phyloP scores from a whole-genome alignment of 2,113 vertebrate species.

The Oryzias melastigma region DNA sequence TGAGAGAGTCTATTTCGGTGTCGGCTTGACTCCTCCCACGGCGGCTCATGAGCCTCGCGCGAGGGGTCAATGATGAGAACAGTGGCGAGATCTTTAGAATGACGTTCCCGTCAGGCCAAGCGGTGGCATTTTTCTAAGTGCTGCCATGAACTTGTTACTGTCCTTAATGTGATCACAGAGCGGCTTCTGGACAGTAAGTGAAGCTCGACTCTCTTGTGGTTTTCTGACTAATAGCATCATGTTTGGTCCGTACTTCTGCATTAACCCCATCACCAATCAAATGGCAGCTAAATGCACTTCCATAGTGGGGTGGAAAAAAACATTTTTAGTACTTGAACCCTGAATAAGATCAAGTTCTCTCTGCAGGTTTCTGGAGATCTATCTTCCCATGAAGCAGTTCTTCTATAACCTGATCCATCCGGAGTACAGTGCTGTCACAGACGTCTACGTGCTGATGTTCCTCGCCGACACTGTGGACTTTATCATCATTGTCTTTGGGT shows the following conservation, averaged over 20 bases:
- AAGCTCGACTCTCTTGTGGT: conserved; percentile 1
- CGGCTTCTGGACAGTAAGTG: conserved; percentile 23
- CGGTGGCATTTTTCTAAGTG: conserved; percentile 45
- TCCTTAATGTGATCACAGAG: conserved; percentile 40
- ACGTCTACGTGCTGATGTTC: conserved; percentile 98
- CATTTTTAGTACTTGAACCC: neutral
- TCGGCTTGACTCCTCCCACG: neutral
- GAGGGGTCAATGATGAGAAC: conserved; percentile 17
- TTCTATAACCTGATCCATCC: conserved; percentile 97
- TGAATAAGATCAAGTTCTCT: neutral
- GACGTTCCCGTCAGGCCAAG: conserved; percentile 31
- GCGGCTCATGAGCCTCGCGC: conserved; percentile 5
- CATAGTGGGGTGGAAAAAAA: no score
- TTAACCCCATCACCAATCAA: neutral
- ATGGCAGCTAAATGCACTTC: no score
- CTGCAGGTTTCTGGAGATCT: conserved; percentile 86
- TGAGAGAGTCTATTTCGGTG: neutral
- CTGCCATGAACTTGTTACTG: conserved; percentile 30
- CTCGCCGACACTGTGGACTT: conserved; percentile 96
- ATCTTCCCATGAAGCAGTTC: conserved; percentile 91
- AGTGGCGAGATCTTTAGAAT: conserved; percentile 34
- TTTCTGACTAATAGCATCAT: neutral
- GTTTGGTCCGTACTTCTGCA: neutral
- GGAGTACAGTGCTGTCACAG: conserved; percentile 96
- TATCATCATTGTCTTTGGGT: conserved; percentile 97